Evolutionary conservation across 2,797 vertebrate genomes (phyloP).

Genomic region (Enteromius afrohamiltoni): DNA sequence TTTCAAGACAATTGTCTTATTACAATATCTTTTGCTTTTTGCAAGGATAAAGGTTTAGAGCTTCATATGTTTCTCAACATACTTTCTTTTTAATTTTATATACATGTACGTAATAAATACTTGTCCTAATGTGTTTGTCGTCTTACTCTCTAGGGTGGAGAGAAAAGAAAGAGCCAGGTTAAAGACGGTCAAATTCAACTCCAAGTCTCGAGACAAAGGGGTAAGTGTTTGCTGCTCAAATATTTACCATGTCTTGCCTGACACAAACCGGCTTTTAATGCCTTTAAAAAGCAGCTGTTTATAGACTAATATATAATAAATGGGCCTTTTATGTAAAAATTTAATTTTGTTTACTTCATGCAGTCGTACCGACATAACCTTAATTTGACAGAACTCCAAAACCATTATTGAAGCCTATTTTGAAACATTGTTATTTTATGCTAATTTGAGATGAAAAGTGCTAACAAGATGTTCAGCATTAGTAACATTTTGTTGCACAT

Average conservation of each 20-base stretch:
- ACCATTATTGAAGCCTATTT: constrained; percentile 23
- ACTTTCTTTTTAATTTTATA: background rate
- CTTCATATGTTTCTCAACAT: background rate
- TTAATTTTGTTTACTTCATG: background rate
- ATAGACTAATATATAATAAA: constrained; percentile 26
- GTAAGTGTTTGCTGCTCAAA: constrained; percentile 77
- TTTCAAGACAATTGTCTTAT: background rate
- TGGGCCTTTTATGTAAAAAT: background rate
- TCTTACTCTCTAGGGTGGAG: constrained; percentile 83
- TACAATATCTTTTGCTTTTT: too few relatives aligned
- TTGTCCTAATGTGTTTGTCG: background rate
- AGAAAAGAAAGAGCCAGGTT: constrained; percentile 94
- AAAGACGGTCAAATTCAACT: constrained; percentile 92
- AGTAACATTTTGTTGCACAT: constrained; percentile 27
- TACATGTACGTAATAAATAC: background rate
- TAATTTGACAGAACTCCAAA: background rate
- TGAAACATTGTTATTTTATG: constrained; percentile 18
- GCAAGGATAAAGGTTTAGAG: background rate
- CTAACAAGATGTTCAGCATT: constrained; percentile 37
- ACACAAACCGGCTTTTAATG: constrained; percentile 10
- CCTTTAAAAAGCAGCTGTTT: constrained; percentile 2
- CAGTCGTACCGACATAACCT: background rate
- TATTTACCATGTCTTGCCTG: constrained; percentile 2
- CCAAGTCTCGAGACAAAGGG: constrained; percentile 91
- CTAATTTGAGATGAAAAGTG: constrained; percentile 42